Evolutionary conservation across 2,797 vertebrate genomes (phyloP).

Genomic region (Cheracebus regulus): DNA sequence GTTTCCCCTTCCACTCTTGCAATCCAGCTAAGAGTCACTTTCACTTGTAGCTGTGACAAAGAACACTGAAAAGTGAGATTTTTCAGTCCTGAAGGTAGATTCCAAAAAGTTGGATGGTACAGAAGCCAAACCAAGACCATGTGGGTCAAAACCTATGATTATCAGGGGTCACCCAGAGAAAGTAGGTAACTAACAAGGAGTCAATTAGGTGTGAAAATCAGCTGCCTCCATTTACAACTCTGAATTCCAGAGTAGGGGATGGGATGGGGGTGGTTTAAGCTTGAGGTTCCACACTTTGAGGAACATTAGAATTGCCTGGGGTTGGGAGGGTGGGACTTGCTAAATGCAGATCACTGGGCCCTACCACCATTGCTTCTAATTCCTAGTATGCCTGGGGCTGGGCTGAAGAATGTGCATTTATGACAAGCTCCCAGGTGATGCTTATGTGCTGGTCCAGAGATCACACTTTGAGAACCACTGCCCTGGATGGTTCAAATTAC

Average conservation of each 20-base stretch:
- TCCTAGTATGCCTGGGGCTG: background rate
- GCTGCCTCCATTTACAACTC: slow-evolving; percentile 4
- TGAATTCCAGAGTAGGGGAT: background rate
- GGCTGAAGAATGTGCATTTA: background rate
- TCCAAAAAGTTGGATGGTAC: background rate
- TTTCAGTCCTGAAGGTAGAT: background rate
- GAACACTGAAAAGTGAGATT: background rate
- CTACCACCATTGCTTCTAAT: background rate
- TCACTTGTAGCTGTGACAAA: background rate
- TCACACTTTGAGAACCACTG: background rate
- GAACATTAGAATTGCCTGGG: background rate
- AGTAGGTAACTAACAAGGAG: background rate
- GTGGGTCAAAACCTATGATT: background rate
- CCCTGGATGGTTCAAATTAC: background rate
- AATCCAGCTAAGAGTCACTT: background rate
- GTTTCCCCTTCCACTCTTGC: background rate
- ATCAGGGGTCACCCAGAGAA: background rate
- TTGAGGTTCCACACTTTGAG: background rate
- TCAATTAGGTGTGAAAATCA: background rate
- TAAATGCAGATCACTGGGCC: background rate
- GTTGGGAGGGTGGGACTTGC: background rate
- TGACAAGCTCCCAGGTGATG: background rate
- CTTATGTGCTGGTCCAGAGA: background rate
- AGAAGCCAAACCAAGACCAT: background rate
- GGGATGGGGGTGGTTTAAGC: background rate